These are phyloP conservation scores for Aphaenogaster ashmeadi DNA, from an alignment of 1,140 invertebrate species.

Conservation along the genomic window DNA sequence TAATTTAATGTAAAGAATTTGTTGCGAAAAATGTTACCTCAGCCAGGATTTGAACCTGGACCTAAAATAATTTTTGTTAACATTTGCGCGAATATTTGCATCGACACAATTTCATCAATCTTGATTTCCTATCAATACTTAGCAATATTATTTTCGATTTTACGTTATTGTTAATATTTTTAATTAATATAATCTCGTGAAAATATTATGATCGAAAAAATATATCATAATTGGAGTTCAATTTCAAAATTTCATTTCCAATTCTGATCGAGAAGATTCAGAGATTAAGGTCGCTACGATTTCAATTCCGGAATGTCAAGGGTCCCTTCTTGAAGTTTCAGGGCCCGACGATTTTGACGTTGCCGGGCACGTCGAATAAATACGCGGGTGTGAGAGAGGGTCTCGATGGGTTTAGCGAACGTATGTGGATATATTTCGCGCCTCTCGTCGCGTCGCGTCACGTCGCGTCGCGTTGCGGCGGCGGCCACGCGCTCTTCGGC, in stretches of 20 bases:
- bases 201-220: background rate
- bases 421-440: constrained; percentile 46
- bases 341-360: background rate
- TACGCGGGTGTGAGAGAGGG: constrained; percentile 43
- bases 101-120: background rate
- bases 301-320: constrained; percentile 39
- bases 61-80: background rate
- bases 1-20: no score
- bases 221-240: background rate
- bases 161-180: background rate
- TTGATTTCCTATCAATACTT: background rate
- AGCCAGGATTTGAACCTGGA: no score
- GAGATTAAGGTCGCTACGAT: background rate
- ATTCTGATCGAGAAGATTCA: background rate
- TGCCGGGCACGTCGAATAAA: constrained; percentile 31
- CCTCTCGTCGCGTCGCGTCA: constrained; percentile 30
- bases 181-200: background rate
- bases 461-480: constrained; percentile 26
- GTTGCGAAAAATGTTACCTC: no score
- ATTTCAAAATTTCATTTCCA: background rate
- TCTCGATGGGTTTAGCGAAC: constrained; percentile 61
- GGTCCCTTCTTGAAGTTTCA: background rate
- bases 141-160: background rate
- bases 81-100: background rate
- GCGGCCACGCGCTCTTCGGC: constrained; percentile 61